Evolutionary conservation across 2,888 invertebrate genomes (phyloP), one percentile per base, ranked within the genome.

Genomic region (Biston betularia): DNA sequence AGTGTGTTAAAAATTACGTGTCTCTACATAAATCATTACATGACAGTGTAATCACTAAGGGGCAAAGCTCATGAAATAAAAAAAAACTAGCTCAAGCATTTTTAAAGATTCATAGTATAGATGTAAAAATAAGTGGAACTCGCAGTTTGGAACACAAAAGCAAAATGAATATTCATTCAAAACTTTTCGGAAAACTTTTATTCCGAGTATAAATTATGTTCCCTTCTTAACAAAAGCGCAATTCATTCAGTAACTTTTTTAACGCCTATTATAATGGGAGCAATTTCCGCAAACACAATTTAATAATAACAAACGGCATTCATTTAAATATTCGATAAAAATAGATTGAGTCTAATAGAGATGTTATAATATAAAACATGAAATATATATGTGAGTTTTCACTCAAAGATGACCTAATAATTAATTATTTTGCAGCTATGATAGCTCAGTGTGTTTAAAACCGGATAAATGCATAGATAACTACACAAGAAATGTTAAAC

Each of bases 261-360:
- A 72, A 72, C 69, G 56, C 53, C 57, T 59, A 65, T 49, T 42
- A 57, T 60, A 60, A 65, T 76, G 65, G 70, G 77, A 76, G 74
- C 73, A 75, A 77, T 77, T 77, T 78, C 69, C 71, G 61, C 64
- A 68, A 72, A 69, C 75, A 71, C 74, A 73, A 79, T 82, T 82
- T 71, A 64, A 74, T 75, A 73, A 78, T 79, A 75, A 78, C 75
- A 78, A 81, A 81, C 75, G 72, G 76, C 73, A 74, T 76, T 79
- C 76, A 80, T 83, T 81, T 77, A 74, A 77, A 78, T 78, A 78
- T 77, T 67, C 34, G 33, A 49, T 34, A 49, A 33, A 48, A 6
- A 9, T 3, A 10, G 6, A 48, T 24, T 0, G 14, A 24, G 49
- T 6, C 10, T 33, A 4, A 34, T 7, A 49, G 49, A 49, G 49